phyloP scores from a whole-genome alignment of 2,113 vertebrate species.

The Nothoprocta perdicaria region DNA sequence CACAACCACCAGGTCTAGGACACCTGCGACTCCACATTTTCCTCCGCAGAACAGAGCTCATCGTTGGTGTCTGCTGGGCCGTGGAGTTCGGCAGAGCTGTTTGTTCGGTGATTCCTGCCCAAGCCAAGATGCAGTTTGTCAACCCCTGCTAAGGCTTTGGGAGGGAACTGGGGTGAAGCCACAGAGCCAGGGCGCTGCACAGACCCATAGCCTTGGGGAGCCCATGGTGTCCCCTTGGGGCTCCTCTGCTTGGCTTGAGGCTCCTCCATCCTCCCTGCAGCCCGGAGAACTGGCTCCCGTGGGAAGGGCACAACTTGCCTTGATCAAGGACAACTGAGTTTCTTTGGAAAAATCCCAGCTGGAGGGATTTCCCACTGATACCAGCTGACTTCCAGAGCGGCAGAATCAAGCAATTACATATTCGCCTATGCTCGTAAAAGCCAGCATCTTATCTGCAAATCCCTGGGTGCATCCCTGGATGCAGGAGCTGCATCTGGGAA shows the following conservation, averaged over 20 bases:
- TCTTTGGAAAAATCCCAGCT: too few relatives aligned
- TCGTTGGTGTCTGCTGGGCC: too few relatives aligned
- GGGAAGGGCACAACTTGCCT: neutral
- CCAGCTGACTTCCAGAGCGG: neutral
- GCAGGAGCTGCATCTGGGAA: neutral
- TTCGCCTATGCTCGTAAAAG: neutral
- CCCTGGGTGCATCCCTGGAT: neutral
- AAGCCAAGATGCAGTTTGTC: neutral
- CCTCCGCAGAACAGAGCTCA: too few relatives aligned
- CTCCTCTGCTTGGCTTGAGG: too few relatives aligned
- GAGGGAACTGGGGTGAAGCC: neutral
- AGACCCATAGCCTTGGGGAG: too few relatives aligned
- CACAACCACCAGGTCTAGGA: too few relatives aligned
- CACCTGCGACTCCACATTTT: too few relatives aligned
- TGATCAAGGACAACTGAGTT: neutral
- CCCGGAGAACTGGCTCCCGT: too few relatives aligned
- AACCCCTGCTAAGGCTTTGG: neutral
- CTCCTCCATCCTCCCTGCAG: too few relatives aligned
- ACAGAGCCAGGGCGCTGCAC: neutral
- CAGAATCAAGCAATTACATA: too few relatives aligned
- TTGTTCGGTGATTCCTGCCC: neutral
- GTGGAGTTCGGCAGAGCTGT: neutral
- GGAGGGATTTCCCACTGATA: neutral
- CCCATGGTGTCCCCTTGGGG: too few relatives aligned
- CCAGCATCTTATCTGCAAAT: too few relatives aligned